phyloP scores from a whole-genome alignment of 2,113 vertebrate species.

The Thryonomys swinderianus region DNA sequence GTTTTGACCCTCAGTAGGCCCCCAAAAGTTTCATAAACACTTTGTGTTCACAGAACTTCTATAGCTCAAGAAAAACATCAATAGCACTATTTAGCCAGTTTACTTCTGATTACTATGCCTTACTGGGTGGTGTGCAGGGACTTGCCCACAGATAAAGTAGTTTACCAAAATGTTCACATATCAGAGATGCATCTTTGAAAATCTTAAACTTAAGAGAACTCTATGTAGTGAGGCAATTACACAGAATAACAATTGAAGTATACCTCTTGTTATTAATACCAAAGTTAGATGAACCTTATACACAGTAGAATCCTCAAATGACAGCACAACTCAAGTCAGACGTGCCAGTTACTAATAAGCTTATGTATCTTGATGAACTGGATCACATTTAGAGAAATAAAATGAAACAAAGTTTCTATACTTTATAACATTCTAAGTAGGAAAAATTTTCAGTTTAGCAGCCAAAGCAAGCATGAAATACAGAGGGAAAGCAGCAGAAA shows the following conservation, averaged over 20 bases:
- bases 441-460: slow-evolving; percentile 61
- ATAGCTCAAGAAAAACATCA: neutral
- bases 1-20: neutral
- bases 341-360: slow-evolving; percentile 73
- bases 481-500: slow-evolving; percentile 48
- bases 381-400: slow-evolving; percentile 42
- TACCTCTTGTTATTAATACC: slow-evolving; percentile 60
- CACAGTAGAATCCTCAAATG: slow-evolving; percentile 82
- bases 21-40: neutral
- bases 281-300: slow-evolving; percentile 71
- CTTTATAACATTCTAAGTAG: slow-evolving; percentile 39
- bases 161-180: slow-evolving; percentile 47
- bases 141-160: slow-evolving; percentile 72
- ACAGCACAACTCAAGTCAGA: slow-evolving; percentile 80
- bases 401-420: slow-evolving; percentile 39
- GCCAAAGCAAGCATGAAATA: slow-evolving; percentile 79
- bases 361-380: slow-evolving; percentile 49
- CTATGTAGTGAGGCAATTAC: slow-evolving; percentile 30
- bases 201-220: slow-evolving; percentile 26
- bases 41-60: slow-evolving; percentile 37
- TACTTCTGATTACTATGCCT: slow-evolving; percentile 41
- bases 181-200: neutral
- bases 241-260: neutral
- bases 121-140: slow-evolving; percentile 67
- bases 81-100: slow-evolving; percentile 48